Base-by-base conservation (phyloP, 2,888 invertebrate genomes). In the Drosophila austrosaltans region DNA sequence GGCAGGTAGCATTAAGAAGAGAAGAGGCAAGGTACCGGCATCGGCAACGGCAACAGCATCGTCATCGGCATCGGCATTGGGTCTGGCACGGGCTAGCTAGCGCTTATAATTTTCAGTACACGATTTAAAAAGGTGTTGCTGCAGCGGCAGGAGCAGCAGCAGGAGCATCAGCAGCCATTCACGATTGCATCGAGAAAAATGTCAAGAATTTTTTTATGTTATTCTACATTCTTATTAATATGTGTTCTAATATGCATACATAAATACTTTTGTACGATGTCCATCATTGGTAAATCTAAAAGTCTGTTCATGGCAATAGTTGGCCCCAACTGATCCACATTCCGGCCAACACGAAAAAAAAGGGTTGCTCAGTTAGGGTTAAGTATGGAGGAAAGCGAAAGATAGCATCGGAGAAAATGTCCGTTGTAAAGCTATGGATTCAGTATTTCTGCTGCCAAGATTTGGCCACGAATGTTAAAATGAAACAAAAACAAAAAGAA, bases 31-130 rank as follows among this genome's bases (percentile, higher is more conserved):
- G 67, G 77, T 62, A 70, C 62, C 66, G 76, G 84, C 83, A 87
- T 78, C 82, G 57, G 57, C 44, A 72, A 53, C 68, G 66, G 77
- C 61, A 66, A 60, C 64, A 75, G 82, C 82, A 86, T 77, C 81
- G 85, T 75, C 28, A 78, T 58, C 67, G 66, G 76, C 66, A 79
- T 65, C 72, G 84, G 87, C 86, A 88, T 81, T 84, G 83, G 82
- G 82, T 87, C 85, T 83, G 82, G 82, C 82, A 83, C 82, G 82
- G 82, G 91, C 85, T 90, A 83, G 91, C 85, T 90, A 83, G 78
- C 78, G 83, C 72, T 71, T 79, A 82, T 81, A 80, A 83, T 82
- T 82, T 75, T 63, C 60, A 58, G 72, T 76, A 72, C 78, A 77
- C 65, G 63, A 78, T 77, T 48, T 56, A 66, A 60, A 63, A 72